Percentiles rank a stretch among this genome's conserved stretches.
These are phyloP conservation scores for Silurus aristotelis DNA, from an alignment of 2,797 vertebrate genomes.

Conservation along the genomic window DNA sequence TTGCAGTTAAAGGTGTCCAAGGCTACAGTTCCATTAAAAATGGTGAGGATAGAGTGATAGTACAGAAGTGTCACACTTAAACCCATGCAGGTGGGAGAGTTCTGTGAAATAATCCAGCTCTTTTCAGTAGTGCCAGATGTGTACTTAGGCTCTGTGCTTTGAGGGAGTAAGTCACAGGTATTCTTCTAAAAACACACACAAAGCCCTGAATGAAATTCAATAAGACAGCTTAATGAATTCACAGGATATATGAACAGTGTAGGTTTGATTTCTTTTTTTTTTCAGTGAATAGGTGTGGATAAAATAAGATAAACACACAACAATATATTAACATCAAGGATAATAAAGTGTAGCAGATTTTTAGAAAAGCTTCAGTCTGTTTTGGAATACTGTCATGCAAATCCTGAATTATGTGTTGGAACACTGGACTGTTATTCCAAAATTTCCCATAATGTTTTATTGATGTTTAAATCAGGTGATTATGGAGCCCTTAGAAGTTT, in stretches of 20 bases:
- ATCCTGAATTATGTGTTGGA: neutral
- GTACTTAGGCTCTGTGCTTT: constrained; percentile 47
- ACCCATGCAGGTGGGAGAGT: constrained; percentile 31
- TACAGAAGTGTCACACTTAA: constrained; percentile 30
- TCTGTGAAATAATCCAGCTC: constrained; percentile 28
- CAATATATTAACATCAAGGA: neutral
- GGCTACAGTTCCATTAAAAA: neutral
- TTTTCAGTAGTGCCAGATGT: constrained; percentile 48
- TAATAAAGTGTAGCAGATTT: neutral
- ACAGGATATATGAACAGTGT: constrained; percentile 35
- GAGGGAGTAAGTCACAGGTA: constrained; percentile 19
- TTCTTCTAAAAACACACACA: constrained; percentile 33
- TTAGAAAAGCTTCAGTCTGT: neutral
- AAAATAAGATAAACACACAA: neutral
- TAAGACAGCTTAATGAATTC: constrained; percentile 30
- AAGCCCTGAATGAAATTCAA: constrained; percentile 25
- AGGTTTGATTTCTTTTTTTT: constrained; percentile 3
- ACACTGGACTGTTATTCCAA: neutral
- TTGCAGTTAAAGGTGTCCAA: neutral
- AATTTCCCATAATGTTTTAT: neutral
- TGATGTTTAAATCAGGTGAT: neutral
- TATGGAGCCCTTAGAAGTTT: neutral
- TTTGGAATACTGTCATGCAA: neutral
- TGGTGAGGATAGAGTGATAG: neutral
- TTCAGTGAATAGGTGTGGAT: neutral